These are phyloP conservation scores for Psittacula derbiana DNA, from an alignment of 2,797 vertebrate genomes.

Conservation along the genomic window DNA sequence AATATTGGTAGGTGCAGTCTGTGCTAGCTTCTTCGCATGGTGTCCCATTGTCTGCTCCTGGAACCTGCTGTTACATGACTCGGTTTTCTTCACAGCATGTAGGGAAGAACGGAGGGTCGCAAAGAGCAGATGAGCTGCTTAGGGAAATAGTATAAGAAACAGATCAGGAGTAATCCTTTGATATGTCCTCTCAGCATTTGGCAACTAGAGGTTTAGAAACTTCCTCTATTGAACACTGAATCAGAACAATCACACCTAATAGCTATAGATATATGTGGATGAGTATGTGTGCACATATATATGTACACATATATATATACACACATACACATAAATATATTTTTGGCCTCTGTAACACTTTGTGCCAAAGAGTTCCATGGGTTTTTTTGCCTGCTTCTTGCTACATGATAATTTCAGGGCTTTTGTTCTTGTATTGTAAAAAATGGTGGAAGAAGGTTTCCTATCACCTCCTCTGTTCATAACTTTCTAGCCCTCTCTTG, in stretches of 20 bases:
- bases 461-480: not conserved
- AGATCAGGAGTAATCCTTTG: not conserved
- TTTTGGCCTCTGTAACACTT: not conserved
- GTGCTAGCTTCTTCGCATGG: not conserved
- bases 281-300: rapidly evolving
- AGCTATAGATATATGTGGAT: not conserved
- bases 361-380: not conserved
- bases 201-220: not conserved
- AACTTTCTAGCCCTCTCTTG: not conserved
- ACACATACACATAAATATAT: not conserved
- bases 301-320: not conserved
- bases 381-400: not conserved
- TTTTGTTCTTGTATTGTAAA: not conserved
- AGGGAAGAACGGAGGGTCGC: rapidly evolving
- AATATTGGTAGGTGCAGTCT: not conserved
- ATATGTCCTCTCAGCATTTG: not conserved
- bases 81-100: not conserved
- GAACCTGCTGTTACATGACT: not conserved
- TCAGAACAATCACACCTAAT: not conserved
- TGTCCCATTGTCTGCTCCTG: not conserved
- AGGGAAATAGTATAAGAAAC: not conserved
- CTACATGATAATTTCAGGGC: not conserved
- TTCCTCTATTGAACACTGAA: not conserved
- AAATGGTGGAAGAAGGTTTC: not conserved
- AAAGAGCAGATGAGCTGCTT: not conserved